These are phyloP conservation scores for Frankliniella intonsa DNA, from an alignment of 2,888 invertebrate species.

Conservation along the genomic window DNA sequence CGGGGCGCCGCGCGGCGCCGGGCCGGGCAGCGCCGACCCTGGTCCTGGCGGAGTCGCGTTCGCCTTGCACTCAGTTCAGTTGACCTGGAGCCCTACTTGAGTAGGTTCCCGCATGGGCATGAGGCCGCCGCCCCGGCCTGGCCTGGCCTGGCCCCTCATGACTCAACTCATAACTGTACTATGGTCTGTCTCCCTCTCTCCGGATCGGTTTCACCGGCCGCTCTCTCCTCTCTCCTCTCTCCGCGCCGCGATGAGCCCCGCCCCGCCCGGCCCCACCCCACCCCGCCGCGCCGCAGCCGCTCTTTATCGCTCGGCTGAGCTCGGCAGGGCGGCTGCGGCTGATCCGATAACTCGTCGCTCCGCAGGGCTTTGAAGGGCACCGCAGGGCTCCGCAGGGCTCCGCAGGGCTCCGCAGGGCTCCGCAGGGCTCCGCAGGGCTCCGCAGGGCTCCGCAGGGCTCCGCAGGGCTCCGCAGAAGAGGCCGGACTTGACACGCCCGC, in stretches of 20 bases:
- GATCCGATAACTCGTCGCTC: too few relatives aligned
- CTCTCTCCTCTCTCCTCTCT: not conserved
- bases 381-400: too few relatives aligned
- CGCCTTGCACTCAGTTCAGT: not conserved
- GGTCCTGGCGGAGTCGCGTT: not conserved
- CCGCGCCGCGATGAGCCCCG: not conserved
- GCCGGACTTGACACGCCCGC: too few relatives aligned
- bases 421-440: not conserved
- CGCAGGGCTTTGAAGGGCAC: not conserved
- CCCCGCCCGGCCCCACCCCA: not conserved
- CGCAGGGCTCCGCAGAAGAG: not conserved
- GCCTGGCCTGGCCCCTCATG: slow-evolving; percentile 18
- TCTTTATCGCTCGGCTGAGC: too few relatives aligned
- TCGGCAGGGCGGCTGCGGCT: not conserved
- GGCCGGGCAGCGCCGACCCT: not conserved
- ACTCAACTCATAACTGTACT: slow-evolving; percentile 29
- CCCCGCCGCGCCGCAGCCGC: not conserved
- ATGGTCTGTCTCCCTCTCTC: not conserved
- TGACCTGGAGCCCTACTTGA: slow-evolving; percentile 29
- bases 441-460: not conserved
- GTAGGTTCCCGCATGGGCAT: slow-evolving; percentile 12
- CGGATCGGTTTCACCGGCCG: not conserved
- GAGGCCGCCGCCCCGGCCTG: too few relatives aligned
- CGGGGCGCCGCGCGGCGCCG: slow-evolving; percentile 26
- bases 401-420: not conserved